A percentile compares a stretch with the other conserved stretches of the same genome.
Evolutionary conservation across 2,888 invertebrate genomes (phyloP).

Genomic region (Cactoblastis cactorum): DNA sequence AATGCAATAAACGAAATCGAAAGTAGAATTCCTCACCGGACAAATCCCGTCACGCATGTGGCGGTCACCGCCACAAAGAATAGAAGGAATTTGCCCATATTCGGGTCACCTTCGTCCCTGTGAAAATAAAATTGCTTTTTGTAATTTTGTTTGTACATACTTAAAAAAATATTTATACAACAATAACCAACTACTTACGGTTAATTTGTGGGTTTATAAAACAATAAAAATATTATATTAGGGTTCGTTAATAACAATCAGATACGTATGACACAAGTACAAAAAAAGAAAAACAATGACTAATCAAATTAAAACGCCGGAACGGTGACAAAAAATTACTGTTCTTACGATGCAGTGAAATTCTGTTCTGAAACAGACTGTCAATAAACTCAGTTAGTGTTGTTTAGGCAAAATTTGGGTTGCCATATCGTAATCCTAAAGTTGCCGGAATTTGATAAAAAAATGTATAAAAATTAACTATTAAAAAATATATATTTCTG

Average conservation of each 20-base stretch:
- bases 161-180: too few relatives aligned
- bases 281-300: slow-evolving; percentile 14
- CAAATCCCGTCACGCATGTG: slow-evolving; percentile 44
- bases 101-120: slow-evolving; percentile 33
- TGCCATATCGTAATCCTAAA: too few relatives aligned
- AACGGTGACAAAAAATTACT: not conserved
- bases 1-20: not conserved
- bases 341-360: too few relatives aligned
- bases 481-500: too few relatives aligned
- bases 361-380: too few relatives aligned
- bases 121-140: not conserved
- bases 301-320: slow-evolving; percentile 22
- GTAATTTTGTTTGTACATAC: not conserved
- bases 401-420: too few relatives aligned
- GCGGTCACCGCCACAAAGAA: slow-evolving; percentile 46
- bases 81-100: slow-evolving; percentile 45
- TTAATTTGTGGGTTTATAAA: not conserved
- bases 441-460: too few relatives aligned
- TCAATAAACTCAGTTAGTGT: too few relatives aligned
- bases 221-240: not conserved
- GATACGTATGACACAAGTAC: not conserved
- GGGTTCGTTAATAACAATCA: not conserved
- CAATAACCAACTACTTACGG: not conserved
- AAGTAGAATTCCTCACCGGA: slow-evolving; percentile 37
- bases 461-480: too few relatives aligned